phyloP scores from a whole-genome alignment of 2,888 invertebrate genomes.

The Hesperia comma region DNA sequence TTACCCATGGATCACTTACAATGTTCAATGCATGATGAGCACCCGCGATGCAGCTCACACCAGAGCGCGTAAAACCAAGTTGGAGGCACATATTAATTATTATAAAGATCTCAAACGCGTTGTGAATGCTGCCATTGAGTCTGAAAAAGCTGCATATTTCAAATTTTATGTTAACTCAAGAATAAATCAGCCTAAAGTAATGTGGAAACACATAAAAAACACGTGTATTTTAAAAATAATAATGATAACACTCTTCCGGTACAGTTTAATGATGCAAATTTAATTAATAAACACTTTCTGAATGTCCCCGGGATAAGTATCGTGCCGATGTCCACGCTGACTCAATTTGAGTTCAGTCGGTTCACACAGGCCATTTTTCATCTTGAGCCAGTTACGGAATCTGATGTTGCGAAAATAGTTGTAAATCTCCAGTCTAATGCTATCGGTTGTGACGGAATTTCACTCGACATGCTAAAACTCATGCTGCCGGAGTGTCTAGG shows the following conservation, averaged over 20 bases:
- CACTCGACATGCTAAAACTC: background rate
- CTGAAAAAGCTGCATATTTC: constrained; percentile 22
- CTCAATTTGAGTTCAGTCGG: no score
- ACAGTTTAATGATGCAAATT: constrained; percentile 15
- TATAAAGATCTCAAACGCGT: constrained; percentile 14
- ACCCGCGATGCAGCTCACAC: constrained; percentile 6
- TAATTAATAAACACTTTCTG: constrained; percentile 13
- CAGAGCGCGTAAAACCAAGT: constrained; percentile 1
- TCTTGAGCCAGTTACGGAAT: background rate
- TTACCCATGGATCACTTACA: constrained; percentile 22
- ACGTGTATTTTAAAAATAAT: background rate
- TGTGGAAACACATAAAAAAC: constrained; percentile 24
- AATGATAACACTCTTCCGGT: background rate
- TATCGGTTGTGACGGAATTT: background rate
- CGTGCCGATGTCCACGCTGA: no score
- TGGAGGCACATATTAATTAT: constrained; percentile 4
- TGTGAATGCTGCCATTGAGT: background rate
- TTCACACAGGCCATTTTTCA: no score
- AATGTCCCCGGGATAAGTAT: constrained; percentile 17
- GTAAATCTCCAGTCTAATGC: background rate
- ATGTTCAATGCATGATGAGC: constrained; percentile 22
- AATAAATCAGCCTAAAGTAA: background rate
- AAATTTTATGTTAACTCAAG: constrained; percentile 14
- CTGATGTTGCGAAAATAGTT: background rate
- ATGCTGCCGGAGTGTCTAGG: background rate